These are phyloP conservation scores for Ophion obscuratus DNA, from an alignment of 2,888 invertebrate genomes.

Conservation along the genomic window DNA sequence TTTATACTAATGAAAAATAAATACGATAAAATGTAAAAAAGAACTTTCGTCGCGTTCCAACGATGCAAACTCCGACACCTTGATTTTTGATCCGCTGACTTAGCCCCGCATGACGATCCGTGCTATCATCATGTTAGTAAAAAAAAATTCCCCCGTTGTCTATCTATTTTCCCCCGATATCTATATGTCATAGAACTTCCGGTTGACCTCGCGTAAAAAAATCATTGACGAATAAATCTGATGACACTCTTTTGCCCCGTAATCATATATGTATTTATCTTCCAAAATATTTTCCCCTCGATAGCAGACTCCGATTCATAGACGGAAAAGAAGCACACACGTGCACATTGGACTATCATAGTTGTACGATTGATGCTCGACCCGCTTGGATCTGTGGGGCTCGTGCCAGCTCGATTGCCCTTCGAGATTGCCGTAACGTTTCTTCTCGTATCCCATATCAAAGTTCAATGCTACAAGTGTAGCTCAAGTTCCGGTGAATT, in stretches of 20 bases:
- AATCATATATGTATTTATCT: neutral
- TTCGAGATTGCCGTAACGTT: slow-evolving; percentile 22
- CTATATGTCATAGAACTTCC: neutral
- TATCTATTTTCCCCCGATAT: neutral
- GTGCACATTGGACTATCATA: neutral
- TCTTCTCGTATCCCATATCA: slow-evolving; percentile 44
- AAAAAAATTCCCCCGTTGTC: neutral
- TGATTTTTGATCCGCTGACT: slow-evolving; percentile 33
- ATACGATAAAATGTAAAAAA: too few species aligned
- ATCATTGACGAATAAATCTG: neutral
- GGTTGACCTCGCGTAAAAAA: neutral
- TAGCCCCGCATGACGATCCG: neutral
- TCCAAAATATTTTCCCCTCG: neutral
- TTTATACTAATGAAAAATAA: too few species aligned
- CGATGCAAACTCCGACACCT: too few species aligned
- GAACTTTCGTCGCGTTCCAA: too few species aligned
- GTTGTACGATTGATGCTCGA: slow-evolving; percentile 42
- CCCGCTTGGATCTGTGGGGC: slow-evolving; percentile 31
- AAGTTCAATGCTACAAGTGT: slow-evolving; percentile 62
- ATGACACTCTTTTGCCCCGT: neutral
- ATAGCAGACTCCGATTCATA: neutral
- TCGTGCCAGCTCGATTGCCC: slow-evolving; percentile 37
- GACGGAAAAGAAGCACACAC: neutral
- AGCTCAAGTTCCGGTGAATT: slow-evolving; percentile 39
- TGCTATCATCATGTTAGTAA: neutral